These are phyloP conservation scores for Lacerta agilis DNA, from an alignment of 2,797 vertebrate species.

Conservation along the genomic window DNA sequence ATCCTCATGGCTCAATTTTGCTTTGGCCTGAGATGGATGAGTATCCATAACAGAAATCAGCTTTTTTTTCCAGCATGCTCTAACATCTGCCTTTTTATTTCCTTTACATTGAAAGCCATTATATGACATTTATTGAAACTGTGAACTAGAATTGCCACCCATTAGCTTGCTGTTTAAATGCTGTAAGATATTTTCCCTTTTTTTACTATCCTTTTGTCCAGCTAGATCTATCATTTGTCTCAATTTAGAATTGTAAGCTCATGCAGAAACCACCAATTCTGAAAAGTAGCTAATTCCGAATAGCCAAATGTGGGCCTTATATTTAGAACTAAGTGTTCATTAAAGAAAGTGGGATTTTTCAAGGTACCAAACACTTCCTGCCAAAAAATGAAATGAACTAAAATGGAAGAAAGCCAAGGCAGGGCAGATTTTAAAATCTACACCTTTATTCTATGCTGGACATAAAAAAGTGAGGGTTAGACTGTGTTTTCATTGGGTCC, in stretches of 20 bases:
- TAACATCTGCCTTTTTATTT: constrained; percentile 1
- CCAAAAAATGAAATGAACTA: background rate
- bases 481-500: no score
- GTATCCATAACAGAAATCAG: background rate
- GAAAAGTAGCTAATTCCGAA: constrained; percentile 1
- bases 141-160: background rate
- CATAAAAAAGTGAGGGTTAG: background rate
- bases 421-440: background rate
- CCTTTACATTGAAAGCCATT: background rate
- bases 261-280: background rate
- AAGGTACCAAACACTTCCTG: background rate
- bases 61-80: background rate
- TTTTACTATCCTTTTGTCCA: background rate
- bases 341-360: constrained; percentile 10
- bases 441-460: background rate
- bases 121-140: background rate
- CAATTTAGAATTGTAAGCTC: background rate
- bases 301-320: background rate
- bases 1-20: background rate
- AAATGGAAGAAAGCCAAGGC: background rate
- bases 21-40: background rate
- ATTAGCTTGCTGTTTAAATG: constrained; percentile 12
- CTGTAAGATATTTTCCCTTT: background rate
- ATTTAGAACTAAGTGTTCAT: background rate
- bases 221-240: background rate